These are phyloP conservation scores for Pristionchus arcanus DNA, from an alignment of 2,888 invertebrate species.

Conservation along the genomic window DNA sequence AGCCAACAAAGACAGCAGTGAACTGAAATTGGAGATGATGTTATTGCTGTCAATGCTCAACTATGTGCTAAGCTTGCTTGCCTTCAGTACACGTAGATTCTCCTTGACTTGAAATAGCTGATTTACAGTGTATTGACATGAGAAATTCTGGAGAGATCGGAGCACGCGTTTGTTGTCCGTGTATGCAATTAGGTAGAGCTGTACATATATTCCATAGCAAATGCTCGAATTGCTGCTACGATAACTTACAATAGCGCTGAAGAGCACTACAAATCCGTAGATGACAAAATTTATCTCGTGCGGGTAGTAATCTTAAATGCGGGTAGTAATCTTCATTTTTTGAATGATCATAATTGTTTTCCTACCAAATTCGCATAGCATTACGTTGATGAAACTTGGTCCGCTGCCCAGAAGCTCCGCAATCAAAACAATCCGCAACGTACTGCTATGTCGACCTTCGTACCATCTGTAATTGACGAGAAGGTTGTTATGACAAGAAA, in stretches of 20 bases:
- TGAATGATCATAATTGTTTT: neutral
- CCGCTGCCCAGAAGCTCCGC: neutral
- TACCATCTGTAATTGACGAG: neutral
- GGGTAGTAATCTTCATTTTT: neutral
- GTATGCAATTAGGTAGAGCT: neutral
- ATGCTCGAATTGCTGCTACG: neutral
- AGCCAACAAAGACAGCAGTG: neutral
- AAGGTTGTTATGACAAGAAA: neutral
- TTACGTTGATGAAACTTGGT: neutral
- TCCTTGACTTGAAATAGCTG: conserved; percentile 16
- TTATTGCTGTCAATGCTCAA: neutral
- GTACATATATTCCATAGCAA: neutral
- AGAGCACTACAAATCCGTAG: neutral
- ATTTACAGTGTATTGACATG: neutral
- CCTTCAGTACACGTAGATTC: neutral
- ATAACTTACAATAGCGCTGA: neutral
- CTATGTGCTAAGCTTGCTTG: no score
- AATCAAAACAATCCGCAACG: neutral
- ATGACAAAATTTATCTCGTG: neutral
- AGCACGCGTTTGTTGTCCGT: neutral
- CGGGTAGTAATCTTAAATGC: neutral
- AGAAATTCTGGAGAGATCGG: neutral
- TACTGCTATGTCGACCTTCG: neutral
- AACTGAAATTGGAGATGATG: neutral
- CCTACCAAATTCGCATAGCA: neutral